Base-by-base conservation (phyloP, 1,140 invertebrate genomes). In the Mercenaria mercenaria region DNA sequence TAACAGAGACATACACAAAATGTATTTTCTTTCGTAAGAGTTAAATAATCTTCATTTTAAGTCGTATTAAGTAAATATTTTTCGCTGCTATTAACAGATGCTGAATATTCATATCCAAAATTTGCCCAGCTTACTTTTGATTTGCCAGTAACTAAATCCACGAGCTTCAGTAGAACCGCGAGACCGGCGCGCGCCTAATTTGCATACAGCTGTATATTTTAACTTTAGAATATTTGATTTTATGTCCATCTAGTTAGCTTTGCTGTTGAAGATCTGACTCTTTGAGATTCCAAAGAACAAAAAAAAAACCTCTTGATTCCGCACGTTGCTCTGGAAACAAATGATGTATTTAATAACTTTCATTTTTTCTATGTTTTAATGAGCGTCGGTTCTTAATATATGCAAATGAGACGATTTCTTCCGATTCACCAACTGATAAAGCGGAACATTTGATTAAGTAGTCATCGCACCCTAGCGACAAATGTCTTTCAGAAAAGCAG, bases 131-230 rank as follows among this genome's bases (percentile, higher is more conserved):
- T 50, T 32, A 67, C 10, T 32, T 56, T 32, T 74, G 83, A 85
- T 85, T 85, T 37, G 83, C 32, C 37, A 39, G 59, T 8, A 13
- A 43, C 50, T 34, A 23, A 50, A 64, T 50, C 23, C 13, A 50
- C 10, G 39, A 74, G 41, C 81, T 26, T 6, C 26, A 2, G 8
- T 32, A 79, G 50, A 11, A 43, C 26, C 72, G 74, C 74, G 69
- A 61, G 85, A 67, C 80, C 64, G 72, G 85, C 85, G 74, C 52
- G 50, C 85, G 74, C 72, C 76, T 81, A 50, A 88, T 88, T 88
- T 88, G 77, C 76, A 88, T 88, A 88, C 86, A 88, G 86, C 52
- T 88, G 86, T 79, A 26, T 50, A 39, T 39, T 79, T n/a, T n/a
- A 13, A 50, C 32, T 23, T 64, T 32, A 15, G 59, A 61, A 34